phyloP scores from a whole-genome alignment of 1,140 invertebrate species.

The Dryas iulia region DNA sequence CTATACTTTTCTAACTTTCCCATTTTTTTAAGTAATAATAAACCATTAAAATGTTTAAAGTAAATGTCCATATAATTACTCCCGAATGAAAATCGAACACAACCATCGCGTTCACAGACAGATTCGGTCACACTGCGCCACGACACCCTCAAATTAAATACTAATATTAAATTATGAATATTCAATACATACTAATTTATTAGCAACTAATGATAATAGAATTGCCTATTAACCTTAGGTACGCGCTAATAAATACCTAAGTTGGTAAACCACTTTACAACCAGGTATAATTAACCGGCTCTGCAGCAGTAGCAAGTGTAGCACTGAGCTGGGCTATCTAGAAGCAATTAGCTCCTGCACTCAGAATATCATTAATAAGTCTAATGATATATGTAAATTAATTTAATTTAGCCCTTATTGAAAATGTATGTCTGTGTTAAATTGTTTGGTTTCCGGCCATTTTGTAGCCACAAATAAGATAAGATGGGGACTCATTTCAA shows the following conservation, averaged over 20 bases:
- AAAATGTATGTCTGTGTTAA: slow-evolving; percentile 10
- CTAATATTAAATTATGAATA: no score
- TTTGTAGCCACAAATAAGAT: background rate
- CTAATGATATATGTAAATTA: slow-evolving; percentile 25
- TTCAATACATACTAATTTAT: background rate
- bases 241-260: slow-evolving; percentile 63
- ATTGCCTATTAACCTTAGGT: slow-evolving; percentile 60
- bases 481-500: no score
- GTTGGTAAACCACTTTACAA: slow-evolving; percentile 51
- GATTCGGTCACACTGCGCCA: no score
- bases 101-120: no score
- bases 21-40: no score
- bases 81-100: no score
- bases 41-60: no score
- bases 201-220: slow-evolving; percentile 17
- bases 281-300: slow-evolving; percentile 61
- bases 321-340: slow-evolving; percentile 36
- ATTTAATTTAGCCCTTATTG: slow-evolving; percentile 18
- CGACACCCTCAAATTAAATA: no score
- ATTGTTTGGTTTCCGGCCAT: slow-evolving; percentile 2
- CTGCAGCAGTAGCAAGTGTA: slow-evolving; percentile 57
- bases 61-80: no score
- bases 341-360: slow-evolving; percentile 37
- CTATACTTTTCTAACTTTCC: no score
- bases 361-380: slow-evolving; percentile 33